These are phyloP conservation scores for Colossoma macropomum DNA, from an alignment of 2,113 vertebrate genomes.

Conservation along the genomic window DNA sequence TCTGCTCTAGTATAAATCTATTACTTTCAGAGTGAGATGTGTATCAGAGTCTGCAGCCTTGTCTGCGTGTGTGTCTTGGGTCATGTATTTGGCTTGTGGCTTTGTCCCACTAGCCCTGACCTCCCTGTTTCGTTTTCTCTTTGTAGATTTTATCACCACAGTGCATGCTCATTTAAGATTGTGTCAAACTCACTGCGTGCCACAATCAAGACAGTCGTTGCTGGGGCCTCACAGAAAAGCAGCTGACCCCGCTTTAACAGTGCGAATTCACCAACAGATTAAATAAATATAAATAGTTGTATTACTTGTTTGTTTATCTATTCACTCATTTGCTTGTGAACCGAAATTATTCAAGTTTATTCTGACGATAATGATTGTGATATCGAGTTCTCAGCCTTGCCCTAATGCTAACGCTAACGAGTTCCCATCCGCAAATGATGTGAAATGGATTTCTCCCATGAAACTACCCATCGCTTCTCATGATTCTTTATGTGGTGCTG, in stretches of 20 bases:
- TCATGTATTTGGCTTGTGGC: background rate
- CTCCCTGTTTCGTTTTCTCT: background rate
- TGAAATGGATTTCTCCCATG: conserved; percentile 24
- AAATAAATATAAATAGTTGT: background rate
- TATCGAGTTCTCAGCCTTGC: background rate
- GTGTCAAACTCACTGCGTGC: conserved; percentile 2
- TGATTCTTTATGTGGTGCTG: background rate
- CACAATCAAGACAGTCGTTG: background rate
- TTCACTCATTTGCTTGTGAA: background rate
- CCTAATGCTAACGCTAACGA: background rate
- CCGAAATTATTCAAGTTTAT: background rate
- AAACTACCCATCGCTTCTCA: background rate
- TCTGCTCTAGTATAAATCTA: no score
- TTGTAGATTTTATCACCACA: conserved; percentile 12
- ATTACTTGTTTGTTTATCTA: background rate
- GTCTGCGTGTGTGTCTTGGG: background rate
- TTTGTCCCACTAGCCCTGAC: background rate
- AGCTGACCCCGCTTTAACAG: background rate
- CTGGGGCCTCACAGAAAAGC: background rate
- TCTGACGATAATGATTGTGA: background rate
- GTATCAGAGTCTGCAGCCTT: conserved; percentile 10
- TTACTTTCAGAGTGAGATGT: no score
- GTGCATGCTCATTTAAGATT: background rate
- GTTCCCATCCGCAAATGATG: background rate
- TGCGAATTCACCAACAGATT: background rate